Percentiles rank a stretch among this genome's conserved stretches.
phyloP scores from a whole-genome alignment of 2,113 vertebrate genomes.

The Alosa alosa region DNA sequence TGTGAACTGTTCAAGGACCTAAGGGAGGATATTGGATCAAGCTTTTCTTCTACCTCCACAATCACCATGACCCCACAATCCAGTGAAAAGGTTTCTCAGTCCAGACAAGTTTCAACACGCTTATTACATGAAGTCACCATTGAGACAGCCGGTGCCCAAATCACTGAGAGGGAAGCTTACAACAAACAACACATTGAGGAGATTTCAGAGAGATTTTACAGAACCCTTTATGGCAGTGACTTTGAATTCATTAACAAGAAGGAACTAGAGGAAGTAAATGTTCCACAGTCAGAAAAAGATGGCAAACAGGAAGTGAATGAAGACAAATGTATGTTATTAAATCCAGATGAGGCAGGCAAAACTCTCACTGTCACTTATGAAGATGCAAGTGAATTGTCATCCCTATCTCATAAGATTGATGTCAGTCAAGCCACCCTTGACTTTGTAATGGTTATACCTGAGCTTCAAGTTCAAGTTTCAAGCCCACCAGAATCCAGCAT shows the following conservation, averaged over 20 bases:
- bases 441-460: constrained; percentile 7
- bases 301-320: neutral
- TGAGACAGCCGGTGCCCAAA: neutral
- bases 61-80: constrained; percentile 18
- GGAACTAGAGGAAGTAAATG: neutral
- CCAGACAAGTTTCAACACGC: neutral
- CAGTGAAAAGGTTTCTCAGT: constrained; percentile 26
- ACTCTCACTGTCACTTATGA: neutral
- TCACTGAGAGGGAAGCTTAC: constrained; percentile 34
- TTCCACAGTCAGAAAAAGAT: constrained; percentile 30
- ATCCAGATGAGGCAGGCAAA: neutral
- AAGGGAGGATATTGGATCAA: constrained; percentile 36
- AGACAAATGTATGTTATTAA: neutral
- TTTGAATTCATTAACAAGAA: constrained; percentile 27
- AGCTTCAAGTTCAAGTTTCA: constrained; percentile 32
- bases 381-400: neutral
- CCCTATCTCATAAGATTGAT: constrained; percentile 20
- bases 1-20: constrained; percentile 46
- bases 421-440: constrained; percentile 26
- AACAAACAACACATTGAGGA: constrained; percentile 58
- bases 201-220: constrained; percentile 65
- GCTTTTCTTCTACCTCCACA: constrained; percentile 20
- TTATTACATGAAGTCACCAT: neutral
- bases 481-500: constrained; percentile 1
- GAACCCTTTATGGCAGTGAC: constrained; percentile 62